Percentiles rank a stretch among this genome's conserved stretches.
Conservation (phyloP, 2,888 invertebrate genomes). For the Cephus sareptanus region DNA sequence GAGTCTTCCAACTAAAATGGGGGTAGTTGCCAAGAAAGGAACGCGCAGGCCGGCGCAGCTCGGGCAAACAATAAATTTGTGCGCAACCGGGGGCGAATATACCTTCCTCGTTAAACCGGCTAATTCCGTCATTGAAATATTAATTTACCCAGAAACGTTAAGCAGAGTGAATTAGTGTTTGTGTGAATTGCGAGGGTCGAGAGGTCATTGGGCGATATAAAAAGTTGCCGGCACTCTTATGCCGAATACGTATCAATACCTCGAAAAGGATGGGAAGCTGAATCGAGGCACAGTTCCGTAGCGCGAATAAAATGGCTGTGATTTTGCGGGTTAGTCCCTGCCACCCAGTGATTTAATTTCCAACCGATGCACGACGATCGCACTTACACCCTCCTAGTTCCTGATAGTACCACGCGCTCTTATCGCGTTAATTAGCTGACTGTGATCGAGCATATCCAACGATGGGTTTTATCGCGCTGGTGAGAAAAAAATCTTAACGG, state of each 20-base stretch:
- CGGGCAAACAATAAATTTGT: neutral
- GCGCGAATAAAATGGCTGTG: constrained; percentile 53
- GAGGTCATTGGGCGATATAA: neutral
- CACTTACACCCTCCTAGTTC: neutral
- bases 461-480: constrained; percentile 40
- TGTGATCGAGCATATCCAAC: neutral
- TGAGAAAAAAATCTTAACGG: constrained; percentile 42
- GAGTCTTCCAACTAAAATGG: constrained; percentile 12
- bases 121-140: constrained; percentile 15
- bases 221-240: neutral
- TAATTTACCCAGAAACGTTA: neutral
- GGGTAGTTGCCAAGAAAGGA: constrained; percentile 15
- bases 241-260: neutral
- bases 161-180: neutral
- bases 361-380: neutral
- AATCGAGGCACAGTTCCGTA: neutral
- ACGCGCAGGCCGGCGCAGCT: neutral
- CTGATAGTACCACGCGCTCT: neutral
- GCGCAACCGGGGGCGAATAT: neutral
- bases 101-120: neutral
- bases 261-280: neutral
- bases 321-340: constrained; percentile 31
- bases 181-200: neutral
- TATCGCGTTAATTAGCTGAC: neutral
- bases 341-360: neutral